phyloP scores from a whole-genome alignment of 2,113 vertebrate genomes.

The Oryctolagus cuniculus region mOryCun1.1 NC_091444.1:57984001-57984500 shows the following conservation, averaged over 20 bases:
- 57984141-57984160: not conserved
- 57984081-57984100: not conserved
- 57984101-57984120: not conserved
- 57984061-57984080: not conserved
- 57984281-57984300: too few relatives aligned
- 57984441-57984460: not conserved
- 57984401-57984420: not conserved
- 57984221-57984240: not conserved
- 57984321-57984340: not conserved
- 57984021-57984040: not conserved
- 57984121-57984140: not conserved
- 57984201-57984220: not conserved
- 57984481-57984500: not conserved
- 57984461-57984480: not conserved
- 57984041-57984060: not conserved
- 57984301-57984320: not conserved
- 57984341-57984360: not conserved
- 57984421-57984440: not conserved
- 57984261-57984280: not conserved
- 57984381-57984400: not conserved
- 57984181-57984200: not conserved
- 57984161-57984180: not conserved
- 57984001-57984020: too few relatives aligned
- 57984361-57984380: not conserved
- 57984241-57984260: not conserved